Evolutionary conservation across 2,797 vertebrate genomes (phyloP), one percentile per base, ranked within the genome.

Genomic region (Antrozous pallidus): DNA sequence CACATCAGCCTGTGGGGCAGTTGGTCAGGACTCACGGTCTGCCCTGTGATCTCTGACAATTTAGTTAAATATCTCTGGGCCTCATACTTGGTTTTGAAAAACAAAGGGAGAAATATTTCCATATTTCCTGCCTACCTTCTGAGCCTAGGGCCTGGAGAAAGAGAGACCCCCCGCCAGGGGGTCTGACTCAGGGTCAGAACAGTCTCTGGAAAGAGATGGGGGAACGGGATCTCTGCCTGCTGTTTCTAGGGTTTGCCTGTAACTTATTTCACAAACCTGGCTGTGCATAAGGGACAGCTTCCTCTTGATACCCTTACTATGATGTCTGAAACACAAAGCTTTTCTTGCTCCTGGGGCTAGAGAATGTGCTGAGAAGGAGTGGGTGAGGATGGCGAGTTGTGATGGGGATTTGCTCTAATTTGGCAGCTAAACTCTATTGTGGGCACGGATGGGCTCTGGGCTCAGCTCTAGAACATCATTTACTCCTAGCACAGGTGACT

Each of bases 41-140:
- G 40, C 79, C 92, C 14, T 94, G 94, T 75, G 82, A 85, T 56
- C 63, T 61, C 14, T 80, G 92, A 63, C 40, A 49, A 74, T 36
- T 69, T 77, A 22, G 54, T 73, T 81, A 40, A 88, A 26, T 47
- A n/a, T 81, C 56, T 94, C 75, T 93, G 89, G 63, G 69, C 58
- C 77, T 87, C 36, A 69, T 22, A 42, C 36, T 54, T 36, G 47
- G 54, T 73, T 89, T 58, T 74, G 10, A 58, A 81, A 81, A 90
- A 79, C 24, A 67, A 86, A 49, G 22, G 17, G 33, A 56, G 40
- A 58, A 1, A 20, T 36, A 63, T 33, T 51, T 51, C 38, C 42
- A 24, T 54, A 24, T 54, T 54, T 54, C 12, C 42, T 58, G 49
- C 81, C 26, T 84, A 54, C 42, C 49, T 94, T 84, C 73, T 74